A percentile compares a stretch with the other conserved stretches of the same genome.
Conservation (phyloP, 2,888 invertebrate species). For the Drosophila sordidula region DNA sequence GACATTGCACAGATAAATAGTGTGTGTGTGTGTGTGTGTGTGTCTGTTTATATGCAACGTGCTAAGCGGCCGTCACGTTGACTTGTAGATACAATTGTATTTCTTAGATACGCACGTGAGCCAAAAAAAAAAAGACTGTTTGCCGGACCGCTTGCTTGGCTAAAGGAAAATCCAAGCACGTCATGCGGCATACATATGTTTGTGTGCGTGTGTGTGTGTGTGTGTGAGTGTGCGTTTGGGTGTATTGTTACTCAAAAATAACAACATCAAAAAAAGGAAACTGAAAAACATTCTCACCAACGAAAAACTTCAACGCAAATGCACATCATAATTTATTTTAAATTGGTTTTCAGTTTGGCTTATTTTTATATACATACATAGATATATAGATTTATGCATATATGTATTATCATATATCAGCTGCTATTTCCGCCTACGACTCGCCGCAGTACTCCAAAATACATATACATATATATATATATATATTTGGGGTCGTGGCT, state of each 20-base stretch:
- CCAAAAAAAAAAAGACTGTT: constrained; percentile 10
- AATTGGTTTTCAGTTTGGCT: constrained; percentile 66
- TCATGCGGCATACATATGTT: constrained; percentile 44
- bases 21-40: background rate
- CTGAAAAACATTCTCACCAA: constrained; percentile 39
- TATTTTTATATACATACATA: constrained; percentile 30
- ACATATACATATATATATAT: constrained; percentile 1
- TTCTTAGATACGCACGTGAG: constrained; percentile 23
- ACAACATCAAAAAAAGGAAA: constrained; percentile 1
- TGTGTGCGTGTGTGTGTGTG: background rate
- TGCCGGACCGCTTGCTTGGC: constrained; percentile 11
- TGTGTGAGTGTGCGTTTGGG: constrained; percentile 1
- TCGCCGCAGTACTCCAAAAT: constrained; percentile 1
- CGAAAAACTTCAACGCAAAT: constrained; percentile 37
- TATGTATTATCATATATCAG: constrained; percentile 12
- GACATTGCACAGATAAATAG: too few relatives aligned
- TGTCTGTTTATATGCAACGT: background rate
- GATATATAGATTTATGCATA: background rate
- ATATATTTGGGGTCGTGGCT: background rate
- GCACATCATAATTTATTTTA: constrained; percentile 76
- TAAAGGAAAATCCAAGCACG: constrained; percentile 40
- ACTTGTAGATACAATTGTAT: constrained; percentile 13
- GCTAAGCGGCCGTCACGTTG: constrained; percentile 14
- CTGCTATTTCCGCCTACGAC: constrained; percentile 54
- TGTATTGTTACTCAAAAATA: constrained; percentile 1